Evolutionary conservation across 2,888 invertebrate genomes (phyloP).

Genomic region (Eilema caniola): DNA sequence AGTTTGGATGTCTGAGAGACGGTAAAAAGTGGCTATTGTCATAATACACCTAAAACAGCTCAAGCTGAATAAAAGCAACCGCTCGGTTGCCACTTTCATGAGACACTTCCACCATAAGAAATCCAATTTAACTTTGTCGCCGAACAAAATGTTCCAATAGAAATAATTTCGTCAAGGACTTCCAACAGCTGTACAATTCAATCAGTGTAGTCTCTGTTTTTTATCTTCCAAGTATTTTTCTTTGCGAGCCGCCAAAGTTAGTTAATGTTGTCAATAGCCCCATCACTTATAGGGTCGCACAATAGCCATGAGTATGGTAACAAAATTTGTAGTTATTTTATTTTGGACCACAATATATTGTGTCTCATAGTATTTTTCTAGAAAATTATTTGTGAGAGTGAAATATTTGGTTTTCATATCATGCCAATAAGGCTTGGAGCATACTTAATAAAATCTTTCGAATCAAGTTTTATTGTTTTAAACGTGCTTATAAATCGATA

Average conservation of each 20-base stretch:
- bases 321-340: not conserved
- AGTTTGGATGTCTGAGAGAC: conserved; percentile 47
- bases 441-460: too few species aligned
- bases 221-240: conserved; percentile 67
- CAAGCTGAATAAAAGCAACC: conserved; percentile 73
- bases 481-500: too few species aligned
- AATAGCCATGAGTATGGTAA: not conserved
- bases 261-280: conserved; percentile 70
- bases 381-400: not conserved
- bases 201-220: conserved; percentile 75
- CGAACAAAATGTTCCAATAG: conserved; percentile 84
- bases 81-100: conserved; percentile 72
- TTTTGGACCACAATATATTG: not conserved
- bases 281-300: conserved; percentile 59
- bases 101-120: conserved; percentile 82
- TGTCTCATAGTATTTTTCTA: not conserved
- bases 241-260: conserved; percentile 65
- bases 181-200: conserved; percentile 84
- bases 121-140: conserved; percentile 86
- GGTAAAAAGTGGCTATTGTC: conserved; percentile 71
- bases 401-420: too few species aligned
- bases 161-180: conserved; percentile 85
- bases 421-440: too few species aligned
- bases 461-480: too few species aligned
- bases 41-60: conserved; percentile 74